Evolutionary conservation across 2,888 invertebrate species (phyloP).

Genomic region (Byasa hedistus): DNA sequence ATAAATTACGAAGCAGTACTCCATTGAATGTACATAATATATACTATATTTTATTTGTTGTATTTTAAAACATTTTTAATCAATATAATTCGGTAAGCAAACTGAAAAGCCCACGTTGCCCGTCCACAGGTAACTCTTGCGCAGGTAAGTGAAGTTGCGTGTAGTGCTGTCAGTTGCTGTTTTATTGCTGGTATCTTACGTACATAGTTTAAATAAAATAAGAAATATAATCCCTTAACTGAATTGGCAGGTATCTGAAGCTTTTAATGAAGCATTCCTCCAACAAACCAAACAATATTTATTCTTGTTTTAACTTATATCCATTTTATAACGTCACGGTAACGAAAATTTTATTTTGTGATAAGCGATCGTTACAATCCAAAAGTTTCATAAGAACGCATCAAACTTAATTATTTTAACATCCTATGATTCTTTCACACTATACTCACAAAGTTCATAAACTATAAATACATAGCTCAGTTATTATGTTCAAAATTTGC

Average conservation of each 20-base stretch:
- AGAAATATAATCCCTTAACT: constrained; percentile 36
- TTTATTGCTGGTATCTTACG: constrained; percentile 64
- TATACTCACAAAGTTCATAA: too few species aligned
- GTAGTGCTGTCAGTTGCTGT: constrained; percentile 68
- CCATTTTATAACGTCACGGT: too few species aligned
- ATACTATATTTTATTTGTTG: background rate
- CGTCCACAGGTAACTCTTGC: constrained; percentile 55
- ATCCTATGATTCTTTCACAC: too few species aligned
- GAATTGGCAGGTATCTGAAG: constrained; percentile 17
- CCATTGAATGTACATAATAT: too few species aligned
- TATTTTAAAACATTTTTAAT: constrained; percentile 37
- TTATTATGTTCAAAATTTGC: too few species aligned
- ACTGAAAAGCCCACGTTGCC: constrained; percentile 48
- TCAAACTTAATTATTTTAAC: too few species aligned
- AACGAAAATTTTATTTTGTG: too few species aligned
- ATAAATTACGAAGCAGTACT: too few species aligned
- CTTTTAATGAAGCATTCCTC: constrained; percentile 20
- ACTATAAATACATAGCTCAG: too few species aligned
- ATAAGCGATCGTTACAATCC: too few species aligned
- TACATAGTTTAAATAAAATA: constrained; percentile 60
- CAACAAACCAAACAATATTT: background rate
- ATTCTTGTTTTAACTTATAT: too few species aligned
- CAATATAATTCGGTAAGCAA: constrained; percentile 50
- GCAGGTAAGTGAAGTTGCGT: constrained; percentile 75
- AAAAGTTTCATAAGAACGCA: too few species aligned